Evolutionary conservation across 1,140 invertebrate genomes (phyloP).

Genomic region (Macrostomum lignano): DNA sequence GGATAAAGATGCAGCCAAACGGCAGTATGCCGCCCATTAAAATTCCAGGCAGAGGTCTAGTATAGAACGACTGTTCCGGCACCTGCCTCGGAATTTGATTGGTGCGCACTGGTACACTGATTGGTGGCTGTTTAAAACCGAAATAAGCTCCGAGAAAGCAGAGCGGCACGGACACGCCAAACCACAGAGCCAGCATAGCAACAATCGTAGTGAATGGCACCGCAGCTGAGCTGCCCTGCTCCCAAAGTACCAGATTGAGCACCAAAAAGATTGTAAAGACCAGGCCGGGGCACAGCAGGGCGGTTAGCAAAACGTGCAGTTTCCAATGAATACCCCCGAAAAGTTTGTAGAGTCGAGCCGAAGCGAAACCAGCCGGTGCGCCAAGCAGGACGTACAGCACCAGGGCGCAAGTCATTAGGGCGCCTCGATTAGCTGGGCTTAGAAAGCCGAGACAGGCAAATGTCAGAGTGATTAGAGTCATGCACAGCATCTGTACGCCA

Average conservation of each 20-base stretch:
- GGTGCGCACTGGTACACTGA: conserved; percentile 82
- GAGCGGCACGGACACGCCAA: conserved; percentile 80
- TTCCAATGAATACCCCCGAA: conserved; percentile 95
- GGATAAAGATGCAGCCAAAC: conserved; percentile 96
- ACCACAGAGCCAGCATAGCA: conserved; percentile 78
- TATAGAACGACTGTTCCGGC: conserved; percentile 84
- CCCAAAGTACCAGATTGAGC: conserved; percentile 81
- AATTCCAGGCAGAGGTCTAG: conserved; percentile 50
- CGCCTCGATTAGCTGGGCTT: conserved; percentile 83
- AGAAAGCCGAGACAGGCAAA: conserved; percentile 91
- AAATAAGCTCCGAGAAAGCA: conserved; percentile 92
- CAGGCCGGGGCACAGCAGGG: conserved; percentile 67
- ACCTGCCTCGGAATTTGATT: conserved; percentile 95
- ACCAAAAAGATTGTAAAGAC: conserved; percentile 80
- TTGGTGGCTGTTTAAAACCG: conserved; percentile 59
- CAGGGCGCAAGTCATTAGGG: conserved; percentile 85
- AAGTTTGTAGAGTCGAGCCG: conserved; percentile 69
- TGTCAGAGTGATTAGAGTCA: conserved; percentile 36
- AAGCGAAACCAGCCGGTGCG: conserved; percentile 73
- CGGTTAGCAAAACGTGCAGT: conserved; percentile 74
- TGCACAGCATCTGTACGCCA: conserved; percentile 55
- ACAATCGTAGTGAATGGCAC: conserved; percentile 88
- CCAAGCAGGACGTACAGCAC: conserved; percentile 70
- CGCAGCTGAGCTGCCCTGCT: conserved; percentile 66
- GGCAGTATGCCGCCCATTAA: conserved; percentile 91